Base-by-base conservation (phyloP, 2,888 invertebrate species). In the Drosophila mulleri region DNA sequence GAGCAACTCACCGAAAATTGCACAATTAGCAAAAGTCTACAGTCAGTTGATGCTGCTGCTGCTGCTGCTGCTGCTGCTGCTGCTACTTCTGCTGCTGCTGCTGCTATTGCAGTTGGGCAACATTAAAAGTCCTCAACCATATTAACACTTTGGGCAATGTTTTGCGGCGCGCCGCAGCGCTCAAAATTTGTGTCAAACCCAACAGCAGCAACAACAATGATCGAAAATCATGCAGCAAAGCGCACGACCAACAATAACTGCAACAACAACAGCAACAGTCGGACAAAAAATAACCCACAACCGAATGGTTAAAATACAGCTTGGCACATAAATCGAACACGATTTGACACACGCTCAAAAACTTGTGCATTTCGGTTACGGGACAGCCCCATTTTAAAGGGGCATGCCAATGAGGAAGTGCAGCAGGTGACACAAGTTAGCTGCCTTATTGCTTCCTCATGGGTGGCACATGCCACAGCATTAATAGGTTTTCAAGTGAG, bases 51-150 rank as follows among this genome's bases (percentile, higher is more conserved):
- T 60, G 72, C 50, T 54, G 53, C 62, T 60, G 29, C 29, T 29
- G 8, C 29, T 29, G 8, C 29, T 29, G 1, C 29, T 29, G 72
- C 47, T 50, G 20, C 20, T 23, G 20, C 20, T 23, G 20, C 20
- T 23, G 20, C 20, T 23, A 2, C 20, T 23, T 1, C 20, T 23
- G 48, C 50, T 18, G 20, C 52, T 18, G 20, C 32, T 23, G 37
- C 32, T 32, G 18, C 45, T 26, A 47, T 11, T 44, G 47, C 68
- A 71, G 82, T 85, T 88, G 85, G 72, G 88, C 83, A 86, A 86
- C 62, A 86, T 83, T 80, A 85, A 88, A 88, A 88, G 85, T 86
- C 88, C 88, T 86, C 88, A 83, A 84, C 88, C 85, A 86, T 85
- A 85, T 86, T 86, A 86, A 83, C 85, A 86, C 85, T 81, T 86